phyloP scores from a whole-genome alignment of 2,797 vertebrate species.

The Adelosebastes latens region DNA sequence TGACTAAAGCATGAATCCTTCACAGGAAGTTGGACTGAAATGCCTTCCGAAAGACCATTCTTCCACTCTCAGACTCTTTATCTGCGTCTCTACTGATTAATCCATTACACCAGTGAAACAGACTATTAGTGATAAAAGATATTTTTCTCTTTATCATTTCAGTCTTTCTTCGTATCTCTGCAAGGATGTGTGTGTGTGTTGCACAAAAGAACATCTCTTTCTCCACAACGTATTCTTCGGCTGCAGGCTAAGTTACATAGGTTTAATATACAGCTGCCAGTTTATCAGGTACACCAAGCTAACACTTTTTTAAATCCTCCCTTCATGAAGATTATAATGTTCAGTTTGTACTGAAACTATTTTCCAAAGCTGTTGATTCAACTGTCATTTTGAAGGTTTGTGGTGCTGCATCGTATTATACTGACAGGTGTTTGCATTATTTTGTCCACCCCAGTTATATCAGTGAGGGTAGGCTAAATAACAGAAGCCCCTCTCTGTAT shows the following conservation, averaged over 20 bases:
- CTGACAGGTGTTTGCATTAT: too few relatives aligned
- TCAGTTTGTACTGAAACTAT: too few relatives aligned
- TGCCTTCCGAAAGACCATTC: slow-evolving; percentile 27
- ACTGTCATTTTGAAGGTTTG: too few relatives aligned
- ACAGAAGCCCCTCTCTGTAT: background rate
- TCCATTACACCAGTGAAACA: slow-evolving; percentile 14
- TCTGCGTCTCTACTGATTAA: slow-evolving; percentile 14
- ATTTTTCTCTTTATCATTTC: background rate
- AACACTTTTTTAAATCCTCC: too few relatives aligned
- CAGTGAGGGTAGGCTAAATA: too few relatives aligned
- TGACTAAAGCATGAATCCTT: slow-evolving; percentile 63
- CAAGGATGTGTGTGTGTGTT: background rate
- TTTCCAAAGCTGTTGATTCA: too few relatives aligned
- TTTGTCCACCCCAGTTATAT: too few relatives aligned
- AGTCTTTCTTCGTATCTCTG: background rate
- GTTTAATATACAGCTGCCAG: background rate
- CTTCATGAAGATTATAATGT: too few relatives aligned
- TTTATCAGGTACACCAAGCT: background rate
- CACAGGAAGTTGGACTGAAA: slow-evolving; percentile 56
- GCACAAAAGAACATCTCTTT: background rate
- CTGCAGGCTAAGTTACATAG: background rate
- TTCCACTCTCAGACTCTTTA: slow-evolving; percentile 10
- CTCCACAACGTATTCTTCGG: background rate
- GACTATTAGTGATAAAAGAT: slow-evolving; percentile 10
- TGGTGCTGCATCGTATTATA: too few relatives aligned